Conservation (phyloP, 2,888 invertebrate genomes). For the Bruchidius siliquastri region DNA sequence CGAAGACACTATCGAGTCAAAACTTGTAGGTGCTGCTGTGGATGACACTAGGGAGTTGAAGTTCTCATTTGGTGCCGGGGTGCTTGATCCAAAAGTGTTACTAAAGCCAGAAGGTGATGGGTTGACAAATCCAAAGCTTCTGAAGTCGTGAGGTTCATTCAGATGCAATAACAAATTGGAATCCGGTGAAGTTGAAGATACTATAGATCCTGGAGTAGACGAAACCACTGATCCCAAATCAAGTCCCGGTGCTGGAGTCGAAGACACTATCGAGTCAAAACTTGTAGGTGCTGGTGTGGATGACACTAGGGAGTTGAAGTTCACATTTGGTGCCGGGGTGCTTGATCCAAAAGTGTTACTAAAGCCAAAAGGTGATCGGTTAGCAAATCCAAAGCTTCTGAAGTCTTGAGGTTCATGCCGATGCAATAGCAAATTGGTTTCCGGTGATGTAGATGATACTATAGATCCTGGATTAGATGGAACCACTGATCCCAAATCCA, state of each 20-base stretch:
- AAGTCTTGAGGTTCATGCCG: neutral
- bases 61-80: constrained; percentile 7
- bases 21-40: constrained; percentile 4
- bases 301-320: constrained; percentile 5
- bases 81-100: constrained; percentile 1
- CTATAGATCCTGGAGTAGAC: constrained; percentile 8
- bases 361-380: neutral
- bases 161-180: neutral
- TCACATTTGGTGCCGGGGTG: constrained; percentile 6
- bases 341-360: constrained; percentile 2
- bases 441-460: constrained; percentile 7
- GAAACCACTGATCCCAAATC: neutral
- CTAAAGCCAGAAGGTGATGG: neutral
- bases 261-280: neutral
- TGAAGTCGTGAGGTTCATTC: neutral
- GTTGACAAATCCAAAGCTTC: constrained; percentile 3
- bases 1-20: neutral
- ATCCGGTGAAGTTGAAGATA: constrained; percentile 6
- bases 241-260: neutral
- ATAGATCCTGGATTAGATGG: constrained; percentile 7
- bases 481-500: neutral
- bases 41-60: constrained; percentile 7
- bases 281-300: constrained; percentile 8
- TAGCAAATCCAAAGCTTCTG: constrained; percentile 3
- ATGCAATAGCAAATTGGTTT: neutral